Evolutionary conservation across 2,113 vertebrate genomes (phyloP).

Genomic region (Coptodon bakossiorum): DNA sequence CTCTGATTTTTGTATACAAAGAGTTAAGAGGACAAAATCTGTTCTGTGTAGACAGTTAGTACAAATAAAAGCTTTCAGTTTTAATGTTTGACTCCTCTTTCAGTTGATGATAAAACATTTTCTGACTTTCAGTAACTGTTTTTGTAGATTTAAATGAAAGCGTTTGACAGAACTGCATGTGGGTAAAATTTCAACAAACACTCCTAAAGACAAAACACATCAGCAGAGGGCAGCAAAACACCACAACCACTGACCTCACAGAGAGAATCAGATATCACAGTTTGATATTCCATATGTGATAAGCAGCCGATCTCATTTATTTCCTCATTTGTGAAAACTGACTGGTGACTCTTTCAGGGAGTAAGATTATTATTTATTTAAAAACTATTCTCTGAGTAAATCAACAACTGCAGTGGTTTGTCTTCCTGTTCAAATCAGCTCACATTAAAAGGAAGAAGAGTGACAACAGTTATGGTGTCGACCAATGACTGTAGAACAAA

Average conservation of each 20-base stretch:
- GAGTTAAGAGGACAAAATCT: background rate
- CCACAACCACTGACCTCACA: background rate
- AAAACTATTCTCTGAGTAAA: too few species aligned
- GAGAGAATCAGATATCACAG: too few species aligned
- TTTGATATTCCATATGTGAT: too few species aligned
- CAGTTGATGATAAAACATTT: background rate
- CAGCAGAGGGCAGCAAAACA: slow-evolving; percentile 17
- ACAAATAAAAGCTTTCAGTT: background rate
- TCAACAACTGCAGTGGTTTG: too few species aligned
- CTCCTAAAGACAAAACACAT: background rate
- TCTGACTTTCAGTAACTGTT: background rate
- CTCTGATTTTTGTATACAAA: background rate
- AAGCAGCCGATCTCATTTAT: too few species aligned
- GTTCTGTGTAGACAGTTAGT: accelerated
- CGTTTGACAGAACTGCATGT: background rate
- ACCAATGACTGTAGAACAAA: too few species aligned
- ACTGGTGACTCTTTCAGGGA: too few species aligned
- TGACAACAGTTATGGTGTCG: too few species aligned
- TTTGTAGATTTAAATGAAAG: background rate
- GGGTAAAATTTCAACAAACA: accelerated
- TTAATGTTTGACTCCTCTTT: background rate
- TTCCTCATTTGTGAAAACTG: too few species aligned
- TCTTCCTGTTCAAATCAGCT: too few species aligned
- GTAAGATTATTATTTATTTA: too few species aligned
- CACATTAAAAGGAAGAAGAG: too few species aligned